Base-by-base conservation (phyloP, 2,113 vertebrate species). In the Clarias batrachus region DNA sequence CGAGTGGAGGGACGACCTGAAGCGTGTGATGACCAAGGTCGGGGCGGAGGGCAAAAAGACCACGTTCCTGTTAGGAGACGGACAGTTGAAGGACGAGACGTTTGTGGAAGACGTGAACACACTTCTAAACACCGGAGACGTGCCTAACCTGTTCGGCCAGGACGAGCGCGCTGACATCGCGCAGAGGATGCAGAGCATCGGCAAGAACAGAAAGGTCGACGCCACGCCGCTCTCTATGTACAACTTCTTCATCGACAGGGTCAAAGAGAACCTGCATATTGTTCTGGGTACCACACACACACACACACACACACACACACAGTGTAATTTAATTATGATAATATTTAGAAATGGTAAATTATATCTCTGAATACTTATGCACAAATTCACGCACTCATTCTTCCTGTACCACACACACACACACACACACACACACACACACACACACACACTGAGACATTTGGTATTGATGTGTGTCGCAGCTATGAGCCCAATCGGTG, bases 401-500 rank as follows among this genome's bases (percentile, higher is more conserved):
- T 48, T 7, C 48, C 48, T 48, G 7, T 48, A 48, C 48, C 48
- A 7, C 48, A 48, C 48, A 48, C 23, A 65, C 25, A 65, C 25
- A 65, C 23, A 65, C 21, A 25, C 62, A 68, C 33, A 66, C 33
- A 85, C 65, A 25, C 48, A 30, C 57, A 76, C 11, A 87, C 0
- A 37, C n/a, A 56, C 54, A 78, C 54, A 78, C 74, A 57, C 52
- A 25, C 59, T 48, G 7, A 77, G 65, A 30, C 0, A 19, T 79
- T 17, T 3, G 37, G 74, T 89, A 65, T 88, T 13, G 76, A 17
- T 85, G 86, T 37, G 85, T 85, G 83, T 71, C 60, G 23, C 89
- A 98, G 97, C 97, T 59, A 96, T 99, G 96, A 99, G 96, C 90
- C 97, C 97, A 14, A 95, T 98, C n/a, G 97, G 97, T 30, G 96